A percentile compares a stretch with the other conserved stretches of the same genome.
Conservation (phyloP, 2,797 vertebrate species). For the Manis javanica region DNA sequence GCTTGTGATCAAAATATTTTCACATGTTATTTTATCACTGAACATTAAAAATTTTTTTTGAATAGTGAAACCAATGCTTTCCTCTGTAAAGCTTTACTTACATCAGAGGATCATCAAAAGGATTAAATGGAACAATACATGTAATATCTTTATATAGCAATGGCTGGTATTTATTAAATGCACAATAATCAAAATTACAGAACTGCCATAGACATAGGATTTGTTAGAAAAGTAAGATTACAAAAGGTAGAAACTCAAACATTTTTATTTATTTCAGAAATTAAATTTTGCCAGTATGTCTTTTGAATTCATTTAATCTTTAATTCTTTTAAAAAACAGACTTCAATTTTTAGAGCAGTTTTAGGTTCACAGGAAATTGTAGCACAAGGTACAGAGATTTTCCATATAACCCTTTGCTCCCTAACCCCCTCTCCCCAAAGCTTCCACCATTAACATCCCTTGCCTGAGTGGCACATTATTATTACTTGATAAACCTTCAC, state of each 20-base stretch:
- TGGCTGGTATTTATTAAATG: neutral
- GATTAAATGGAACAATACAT: conserved; percentile 1
- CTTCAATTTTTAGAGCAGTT: neutral
- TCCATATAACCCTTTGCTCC: neutral
- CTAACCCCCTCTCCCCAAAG: neutral
- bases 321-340: neutral
- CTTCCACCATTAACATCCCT: neutral
- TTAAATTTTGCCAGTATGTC: conserved; percentile 7
- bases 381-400: neutral
- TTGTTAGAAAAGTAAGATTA: neutral
- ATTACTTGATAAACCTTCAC: neutral
- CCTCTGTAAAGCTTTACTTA: conserved; percentile 20
- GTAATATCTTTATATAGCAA: neutral
- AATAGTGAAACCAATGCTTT: conserved; percentile 7
- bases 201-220: neutral
- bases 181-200: neutral
- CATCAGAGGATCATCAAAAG: neutral
- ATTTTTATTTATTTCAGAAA: conserved; percentile 42
- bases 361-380: conserved; percentile 16
- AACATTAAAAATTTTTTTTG: neutral
- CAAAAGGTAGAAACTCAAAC: neutral
- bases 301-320: conserved; percentile 18
- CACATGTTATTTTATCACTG: neutral
- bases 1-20: conserved; percentile 2
- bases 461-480: neutral